Percentiles rank a stretch among this genome's conserved stretches.
These are phyloP conservation scores for Molanna angustata DNA, from an alignment of 2,888 invertebrate genomes.

Conservation along the genomic window DNA sequence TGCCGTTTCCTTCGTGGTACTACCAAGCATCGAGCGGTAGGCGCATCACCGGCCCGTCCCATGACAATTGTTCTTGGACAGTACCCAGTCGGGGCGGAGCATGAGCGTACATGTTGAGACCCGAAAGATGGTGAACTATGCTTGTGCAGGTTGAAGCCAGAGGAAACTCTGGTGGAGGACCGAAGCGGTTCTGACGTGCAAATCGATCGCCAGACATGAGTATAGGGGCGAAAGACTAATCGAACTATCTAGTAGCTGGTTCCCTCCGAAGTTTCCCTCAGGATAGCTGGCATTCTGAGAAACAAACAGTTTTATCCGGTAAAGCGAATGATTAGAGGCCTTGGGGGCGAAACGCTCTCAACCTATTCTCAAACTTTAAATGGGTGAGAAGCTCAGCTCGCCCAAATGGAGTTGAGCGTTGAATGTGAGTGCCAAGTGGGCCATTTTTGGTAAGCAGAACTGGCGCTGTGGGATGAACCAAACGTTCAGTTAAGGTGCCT, in stretches of 20 bases:
- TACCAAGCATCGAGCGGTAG: too few relatives aligned
- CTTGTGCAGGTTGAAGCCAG: constrained; percentile 61
- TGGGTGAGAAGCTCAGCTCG: constrained; percentile 61
- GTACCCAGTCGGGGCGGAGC: constrained; percentile 55
- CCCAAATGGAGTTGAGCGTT: constrained; percentile 48
- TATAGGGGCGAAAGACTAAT: too few relatives aligned
- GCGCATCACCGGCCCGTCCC: constrained; percentile 60
- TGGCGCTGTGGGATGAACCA: constrained; percentile 76
- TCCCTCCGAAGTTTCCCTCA: constrained; percentile 75
- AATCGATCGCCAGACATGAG: too few relatives aligned
- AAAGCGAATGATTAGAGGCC: constrained; percentile 74
- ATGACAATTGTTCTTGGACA: constrained; percentile 43
- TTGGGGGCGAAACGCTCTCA: constrained; percentile 67
- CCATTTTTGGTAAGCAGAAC: constrained; percentile 77
- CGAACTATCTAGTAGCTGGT: constrained; percentile 72
- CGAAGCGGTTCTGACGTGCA: too few relatives aligned
- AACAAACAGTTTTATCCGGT: constrained; percentile 63
- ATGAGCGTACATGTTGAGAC: constrained; percentile 62
- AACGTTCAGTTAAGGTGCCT: constrained; percentile 67
- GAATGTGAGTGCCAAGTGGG: constrained; percentile 64
- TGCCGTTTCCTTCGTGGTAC: not conserved
- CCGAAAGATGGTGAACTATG: constrained; percentile 66
- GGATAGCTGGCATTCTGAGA: constrained; percentile 60
- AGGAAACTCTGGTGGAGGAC: constrained; percentile 68
- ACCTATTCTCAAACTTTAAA: constrained; percentile 78